phyloP scores from a whole-genome alignment of 2,797 vertebrate genomes.

The Argya squamiceps region DNA sequence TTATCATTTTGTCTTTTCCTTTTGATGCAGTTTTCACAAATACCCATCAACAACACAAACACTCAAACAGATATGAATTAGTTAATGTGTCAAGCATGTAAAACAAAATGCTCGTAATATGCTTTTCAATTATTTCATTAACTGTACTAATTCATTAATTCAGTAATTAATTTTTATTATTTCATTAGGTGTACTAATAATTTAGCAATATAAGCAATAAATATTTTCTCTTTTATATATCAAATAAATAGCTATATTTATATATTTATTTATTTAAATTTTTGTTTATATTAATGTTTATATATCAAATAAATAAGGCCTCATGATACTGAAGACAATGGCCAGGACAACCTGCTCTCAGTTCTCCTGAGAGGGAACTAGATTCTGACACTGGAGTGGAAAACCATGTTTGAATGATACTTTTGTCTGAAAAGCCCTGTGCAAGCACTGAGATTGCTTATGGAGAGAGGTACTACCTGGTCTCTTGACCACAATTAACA shows the following conservation, averaged over 20 bases:
- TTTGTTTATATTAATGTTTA: too few relatives aligned
- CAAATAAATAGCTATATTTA: too few relatives aligned
- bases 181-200: background rate
- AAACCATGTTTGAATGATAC: background rate
- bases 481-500: background rate
- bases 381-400: background rate
- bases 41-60: fast-evolving
- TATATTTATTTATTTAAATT: too few relatives aligned
- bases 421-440: background rate
- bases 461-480: background rate
- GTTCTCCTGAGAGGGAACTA: background rate
- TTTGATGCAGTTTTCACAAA: background rate
- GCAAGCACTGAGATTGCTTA: background rate
- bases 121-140: background rate
- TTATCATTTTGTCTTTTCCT: background rate
- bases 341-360: background rate
- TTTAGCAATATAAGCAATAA: background rate
- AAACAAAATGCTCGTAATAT: background rate
- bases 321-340: background rate
- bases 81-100: fast-evolving
- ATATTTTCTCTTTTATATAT: too few relatives aligned
- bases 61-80: background rate
- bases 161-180: background rate
- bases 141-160: background rate
- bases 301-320: background rate